phyloP scores from a whole-genome alignment of 2,113 vertebrate species.

The Psittacus erithacus region DNA sequence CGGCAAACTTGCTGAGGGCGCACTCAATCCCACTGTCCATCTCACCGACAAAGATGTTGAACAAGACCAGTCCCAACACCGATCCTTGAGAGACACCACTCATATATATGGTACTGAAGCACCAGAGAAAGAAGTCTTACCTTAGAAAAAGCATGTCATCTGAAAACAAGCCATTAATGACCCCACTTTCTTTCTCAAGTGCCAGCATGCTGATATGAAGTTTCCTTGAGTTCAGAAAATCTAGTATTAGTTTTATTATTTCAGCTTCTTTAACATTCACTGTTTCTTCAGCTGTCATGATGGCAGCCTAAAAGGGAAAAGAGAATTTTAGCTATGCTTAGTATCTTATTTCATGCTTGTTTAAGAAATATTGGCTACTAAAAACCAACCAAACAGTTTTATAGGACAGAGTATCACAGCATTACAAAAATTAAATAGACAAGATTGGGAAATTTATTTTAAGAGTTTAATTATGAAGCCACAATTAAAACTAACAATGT shows the following conservation, averaged over 20 bases:
- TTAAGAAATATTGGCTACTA: neutral
- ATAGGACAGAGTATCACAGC: neutral
- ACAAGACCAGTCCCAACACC: no score
- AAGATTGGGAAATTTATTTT: neutral
- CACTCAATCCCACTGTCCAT: no score
- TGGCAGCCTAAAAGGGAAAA: conserved; percentile 70
- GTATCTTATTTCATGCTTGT: neutral
- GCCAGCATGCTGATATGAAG: conserved; percentile 98
- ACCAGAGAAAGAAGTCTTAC: conserved; percentile 66
- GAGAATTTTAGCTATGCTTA: neutral
- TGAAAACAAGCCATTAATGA: conserved; percentile 97
- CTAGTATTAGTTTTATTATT: conserved; percentile 95
- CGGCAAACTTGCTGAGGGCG: no score
- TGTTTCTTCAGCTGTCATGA: conserved; percentile 96
- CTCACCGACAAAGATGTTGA: no score
- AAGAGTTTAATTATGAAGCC: neutral
- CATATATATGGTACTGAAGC: neutral
- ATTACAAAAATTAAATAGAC: neutral
- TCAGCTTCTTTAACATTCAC: conserved; percentile 96
- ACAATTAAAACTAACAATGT: neutral
- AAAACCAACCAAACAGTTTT: neutral
- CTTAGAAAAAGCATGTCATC: conserved; percentile 99
- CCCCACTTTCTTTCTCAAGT: conserved; percentile 95
- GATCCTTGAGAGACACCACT: no score
- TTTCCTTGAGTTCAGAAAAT: conserved; percentile 95